phyloP scores from a whole-genome alignment of 2,888 invertebrate genomes.

The Polydrusus cervinus region DNA sequence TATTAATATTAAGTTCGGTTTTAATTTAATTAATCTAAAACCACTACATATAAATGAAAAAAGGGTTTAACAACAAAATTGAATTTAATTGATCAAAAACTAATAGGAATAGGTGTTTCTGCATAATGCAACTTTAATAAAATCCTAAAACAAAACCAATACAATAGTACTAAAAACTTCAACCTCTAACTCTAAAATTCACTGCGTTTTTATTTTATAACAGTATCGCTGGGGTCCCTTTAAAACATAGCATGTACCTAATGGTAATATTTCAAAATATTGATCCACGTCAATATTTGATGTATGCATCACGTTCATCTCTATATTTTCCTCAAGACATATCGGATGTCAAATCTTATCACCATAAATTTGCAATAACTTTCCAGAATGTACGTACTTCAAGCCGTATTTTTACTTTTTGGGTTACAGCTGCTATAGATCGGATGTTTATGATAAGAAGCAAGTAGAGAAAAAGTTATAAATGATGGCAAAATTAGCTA shows the following conservation, averaged over 20 bases:
- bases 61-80: too few relatives aligned
- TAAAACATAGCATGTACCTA: neutral
- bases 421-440: neutral
- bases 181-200: neutral
- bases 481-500: neutral
- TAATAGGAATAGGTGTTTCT: too few relatives aligned
- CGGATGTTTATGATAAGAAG: neutral
- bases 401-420: neutral
- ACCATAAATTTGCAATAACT: slow-evolving; percentile 18
- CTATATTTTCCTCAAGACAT: slow-evolving; percentile 28
- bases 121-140: too few relatives aligned
- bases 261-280: slow-evolving; percentile 25
- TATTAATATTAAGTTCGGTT: too few relatives aligned
- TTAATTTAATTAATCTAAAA: too few relatives aligned
- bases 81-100: too few relatives aligned
- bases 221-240: neutral
- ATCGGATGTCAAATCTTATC: slow-evolving; percentile 36
- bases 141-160: too few relatives aligned
- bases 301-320: slow-evolving; percentile 30
- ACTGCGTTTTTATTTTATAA: neutral
- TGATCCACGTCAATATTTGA: slow-evolving; percentile 31
- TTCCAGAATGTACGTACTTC: neutral
- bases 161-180: neutral
- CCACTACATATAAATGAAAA: too few relatives aligned
- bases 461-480: neutral